A percentile compares a stretch with the other conserved stretches of the same genome.
Conservation (phyloP, 92 coral and sea anemone genomes). For the Actinostola sp. region DNA sequence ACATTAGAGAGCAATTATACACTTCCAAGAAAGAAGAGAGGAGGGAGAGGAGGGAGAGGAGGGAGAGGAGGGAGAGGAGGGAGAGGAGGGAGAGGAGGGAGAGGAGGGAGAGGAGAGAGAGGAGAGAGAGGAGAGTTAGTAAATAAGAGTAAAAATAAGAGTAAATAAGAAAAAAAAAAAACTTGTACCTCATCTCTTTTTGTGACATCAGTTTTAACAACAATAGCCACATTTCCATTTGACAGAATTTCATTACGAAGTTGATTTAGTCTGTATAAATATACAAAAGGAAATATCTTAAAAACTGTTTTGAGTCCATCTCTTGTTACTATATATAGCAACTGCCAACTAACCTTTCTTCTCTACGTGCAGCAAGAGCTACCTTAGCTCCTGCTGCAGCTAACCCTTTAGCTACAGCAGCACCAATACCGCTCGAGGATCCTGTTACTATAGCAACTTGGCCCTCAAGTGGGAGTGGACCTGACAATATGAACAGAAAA, state of each 20-base stretch:
- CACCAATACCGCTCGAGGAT: slow-evolving; percentile 88
- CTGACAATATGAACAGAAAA: no score
- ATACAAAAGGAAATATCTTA: background rate
- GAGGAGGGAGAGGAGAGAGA: no score
- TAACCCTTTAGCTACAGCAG: slow-evolving; percentile 64
- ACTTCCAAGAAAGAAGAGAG: no score
- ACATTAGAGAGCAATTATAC: no score
- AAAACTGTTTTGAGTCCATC: no score
- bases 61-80: no score
- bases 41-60: no score
- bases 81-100: no score
- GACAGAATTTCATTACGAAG: slow-evolving; percentile 72
- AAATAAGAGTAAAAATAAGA: background rate
- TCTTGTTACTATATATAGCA: no score
- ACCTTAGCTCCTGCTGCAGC: slow-evolving; percentile 88
- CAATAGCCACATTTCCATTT: slow-evolving; percentile 70
- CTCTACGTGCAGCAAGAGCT: slow-evolving; percentile 80
- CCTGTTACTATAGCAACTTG: slow-evolving; percentile 93
- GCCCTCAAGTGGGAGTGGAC: slow-evolving; percentile 81
- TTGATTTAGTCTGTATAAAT: slow-evolving; percentile 32
- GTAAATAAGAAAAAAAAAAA: background rate
- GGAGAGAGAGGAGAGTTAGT: no score
- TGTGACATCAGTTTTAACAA: slow-evolving; percentile 69
- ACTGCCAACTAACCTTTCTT: slow-evolving; percentile 74
- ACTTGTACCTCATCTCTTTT: slow-evolving; percentile 68